phyloP scores from a whole-genome alignment of 2,113 vertebrate species.

The Phoxinus phoxinus region DNA sequence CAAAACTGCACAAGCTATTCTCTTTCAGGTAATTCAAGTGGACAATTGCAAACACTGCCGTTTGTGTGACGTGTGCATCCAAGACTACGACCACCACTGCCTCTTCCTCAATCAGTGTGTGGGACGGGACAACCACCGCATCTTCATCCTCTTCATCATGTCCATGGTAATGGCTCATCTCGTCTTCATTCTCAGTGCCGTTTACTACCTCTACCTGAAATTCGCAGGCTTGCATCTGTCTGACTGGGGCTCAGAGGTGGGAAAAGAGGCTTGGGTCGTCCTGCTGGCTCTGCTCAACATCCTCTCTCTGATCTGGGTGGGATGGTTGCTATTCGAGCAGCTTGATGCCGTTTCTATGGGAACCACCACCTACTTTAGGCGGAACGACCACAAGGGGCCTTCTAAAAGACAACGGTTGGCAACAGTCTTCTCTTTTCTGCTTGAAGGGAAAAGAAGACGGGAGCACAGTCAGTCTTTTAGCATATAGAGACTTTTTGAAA shows the following conservation, averaged over 20 bases:
- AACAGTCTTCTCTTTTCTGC: conserved; percentile 67
- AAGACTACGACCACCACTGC: conserved; percentile 83
- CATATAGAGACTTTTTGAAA: conserved; percentile 38
- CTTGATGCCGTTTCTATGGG: conserved; percentile 71
- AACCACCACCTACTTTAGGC: conserved; percentile 75
- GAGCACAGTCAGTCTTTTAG: conserved; percentile 8
- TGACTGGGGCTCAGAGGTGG: conserved; percentile 60
- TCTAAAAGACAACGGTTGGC: conserved; percentile 63
- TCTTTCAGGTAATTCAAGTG: conserved; percentile 73
- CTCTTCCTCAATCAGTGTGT: conserved; percentile 81
- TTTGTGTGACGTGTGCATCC: conserved; percentile 78
- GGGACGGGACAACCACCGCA: conserved; percentile 75
- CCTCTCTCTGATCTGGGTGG: conserved; percentile 75
- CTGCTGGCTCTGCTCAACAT: conserved; percentile 71
- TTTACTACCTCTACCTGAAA: conserved; percentile 63
- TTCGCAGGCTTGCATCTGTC: conserved; percentile 41
- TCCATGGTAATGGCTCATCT: conserved; percentile 54
- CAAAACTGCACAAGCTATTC: neutral
- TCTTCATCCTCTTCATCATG: conserved; percentile 77
- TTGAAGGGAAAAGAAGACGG: conserved; percentile 64
- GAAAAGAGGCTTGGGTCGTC: conserved; percentile 75
- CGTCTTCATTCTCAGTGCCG: conserved; percentile 51
- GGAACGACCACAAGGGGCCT: conserved; percentile 52
- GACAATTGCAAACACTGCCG: conserved; percentile 80
- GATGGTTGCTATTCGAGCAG: conserved; percentile 76